Evolutionary conservation across 2,113 vertebrate species (phyloP), one percentile per base, ranked within the genome.

Genomic region (Notarius lentiginosus): DNA sequence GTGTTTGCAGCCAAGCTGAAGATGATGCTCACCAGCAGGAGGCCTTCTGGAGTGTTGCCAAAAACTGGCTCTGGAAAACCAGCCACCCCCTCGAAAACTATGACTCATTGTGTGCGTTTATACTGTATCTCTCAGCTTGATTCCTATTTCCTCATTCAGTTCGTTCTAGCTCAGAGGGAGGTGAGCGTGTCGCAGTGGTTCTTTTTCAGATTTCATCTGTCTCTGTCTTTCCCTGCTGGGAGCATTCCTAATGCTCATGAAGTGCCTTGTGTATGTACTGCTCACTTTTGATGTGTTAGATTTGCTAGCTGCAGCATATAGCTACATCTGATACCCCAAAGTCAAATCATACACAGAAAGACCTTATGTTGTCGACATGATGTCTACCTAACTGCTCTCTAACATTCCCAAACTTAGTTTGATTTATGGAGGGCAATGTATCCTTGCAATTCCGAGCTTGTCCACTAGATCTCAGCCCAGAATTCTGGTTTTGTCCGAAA

Each of bases 41-140:
- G 92, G 91, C 86, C 58, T 72, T 82, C 90, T 95, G 94, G 94
- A 95, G 92, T 92, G 90, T 89, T 65, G 94, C 95, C 95, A 95
- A 60, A 93, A 41, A 88, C 88, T 89, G 72, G 93, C 90, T 90
- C 90, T 87, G 91, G 93, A 86, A 90, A 87, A 83, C 84, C 86
- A 82, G 73, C 84, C 49, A 53, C 83, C 58, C 87, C 80, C 84
- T 79, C 87, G 89, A 86, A 87, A 84, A 82, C 91, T 90, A 91
- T 83, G 84, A 84, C 87, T 88, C 87, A 72, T 85, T 90, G 87
- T 90, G 83, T 88, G 51, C 72, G 63, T 55, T 20, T 87, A 82
- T 76, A 58, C 91, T 81, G 83, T 81, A 83, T 92, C 88, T 89
- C 90, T 88, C 89, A 89, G 90, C 86, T 91, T 88, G 70, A 80